These are phyloP conservation scores for Poecilobothrus nobilitatus DNA, from an alignment of 2,888 invertebrate species.

Conservation along the genomic window DNA sequence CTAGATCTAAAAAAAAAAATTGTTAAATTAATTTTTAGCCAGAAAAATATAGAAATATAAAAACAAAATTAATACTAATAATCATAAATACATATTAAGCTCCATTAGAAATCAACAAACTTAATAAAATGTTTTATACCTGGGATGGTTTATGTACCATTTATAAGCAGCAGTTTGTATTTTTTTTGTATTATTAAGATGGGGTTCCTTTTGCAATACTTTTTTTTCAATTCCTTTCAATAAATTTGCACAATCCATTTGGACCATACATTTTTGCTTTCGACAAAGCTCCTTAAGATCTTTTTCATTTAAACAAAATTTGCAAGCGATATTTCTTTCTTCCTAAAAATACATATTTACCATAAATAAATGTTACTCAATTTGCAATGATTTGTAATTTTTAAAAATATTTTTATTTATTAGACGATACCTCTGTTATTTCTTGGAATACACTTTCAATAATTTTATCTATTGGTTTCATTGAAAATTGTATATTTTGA, in stretches of 20 bases:
- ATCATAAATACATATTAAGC: too few species aligned
- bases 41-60: too few species aligned
- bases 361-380: too few species aligned
- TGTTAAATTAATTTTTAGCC: too few species aligned
- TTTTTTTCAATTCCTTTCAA: slow-evolving; percentile 1
- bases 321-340: neutral
- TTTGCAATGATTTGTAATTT: too few species aligned
- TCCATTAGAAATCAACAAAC: too few species aligned
- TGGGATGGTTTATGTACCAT: neutral
- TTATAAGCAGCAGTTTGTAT: neutral
- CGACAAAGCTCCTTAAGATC: neutral
- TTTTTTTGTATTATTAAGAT: neutral
- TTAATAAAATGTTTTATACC: too few species aligned
- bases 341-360: neutral
- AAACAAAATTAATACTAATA: too few species aligned
- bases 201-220: neutral
- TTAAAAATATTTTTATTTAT: neutral
- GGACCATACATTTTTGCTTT: neutral
- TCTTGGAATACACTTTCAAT: neutral
- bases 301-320: neutral
- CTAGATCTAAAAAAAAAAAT: neutral
- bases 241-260: neutral
- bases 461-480: neutral
- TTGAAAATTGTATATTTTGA: too few species aligned
- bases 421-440: neutral